Percentiles rank a stretch among this genome's conserved stretches.
Conservation (phyloP, 2,797 vertebrate genomes). For the Danio aesculapii region DNA sequence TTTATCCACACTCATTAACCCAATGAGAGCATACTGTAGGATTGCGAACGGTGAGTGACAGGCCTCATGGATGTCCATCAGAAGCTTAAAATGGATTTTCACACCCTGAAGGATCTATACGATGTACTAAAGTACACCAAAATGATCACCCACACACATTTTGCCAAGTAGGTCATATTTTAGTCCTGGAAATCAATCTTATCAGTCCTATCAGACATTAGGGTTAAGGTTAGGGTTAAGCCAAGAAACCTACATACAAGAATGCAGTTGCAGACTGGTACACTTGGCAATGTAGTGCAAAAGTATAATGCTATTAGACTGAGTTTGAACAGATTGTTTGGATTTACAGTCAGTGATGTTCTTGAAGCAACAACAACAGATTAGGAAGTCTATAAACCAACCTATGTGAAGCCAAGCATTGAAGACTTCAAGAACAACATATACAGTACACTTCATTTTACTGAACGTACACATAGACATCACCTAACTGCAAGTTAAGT, state of each 20-base stretch:
- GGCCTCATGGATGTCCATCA: constrained; percentile 5
- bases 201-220: background rate
- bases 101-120: background rate
- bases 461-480: no score
- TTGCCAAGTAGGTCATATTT: background rate
- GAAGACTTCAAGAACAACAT: no score
- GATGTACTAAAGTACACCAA: background rate
- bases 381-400: no score
- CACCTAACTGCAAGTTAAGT: no score
- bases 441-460: no score
- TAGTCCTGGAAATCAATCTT: background rate
- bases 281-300: background rate
- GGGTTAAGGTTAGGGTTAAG: background rate
- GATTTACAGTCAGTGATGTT: background rate
- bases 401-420: no score
- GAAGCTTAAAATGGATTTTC: constrained; percentile 16
- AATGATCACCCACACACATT: background rate
- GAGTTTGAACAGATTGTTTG: background rate
- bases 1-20: constrained; percentile 65
- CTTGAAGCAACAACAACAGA: background rate
- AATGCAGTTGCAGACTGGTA: background rate
- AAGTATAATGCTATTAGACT: background rate
- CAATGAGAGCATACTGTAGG: constrained; percentile 5
- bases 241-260: background rate
- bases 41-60: background rate